Conservation (phyloP, 1,140 invertebrate species). For the Hypothenemus hampei region DNA sequence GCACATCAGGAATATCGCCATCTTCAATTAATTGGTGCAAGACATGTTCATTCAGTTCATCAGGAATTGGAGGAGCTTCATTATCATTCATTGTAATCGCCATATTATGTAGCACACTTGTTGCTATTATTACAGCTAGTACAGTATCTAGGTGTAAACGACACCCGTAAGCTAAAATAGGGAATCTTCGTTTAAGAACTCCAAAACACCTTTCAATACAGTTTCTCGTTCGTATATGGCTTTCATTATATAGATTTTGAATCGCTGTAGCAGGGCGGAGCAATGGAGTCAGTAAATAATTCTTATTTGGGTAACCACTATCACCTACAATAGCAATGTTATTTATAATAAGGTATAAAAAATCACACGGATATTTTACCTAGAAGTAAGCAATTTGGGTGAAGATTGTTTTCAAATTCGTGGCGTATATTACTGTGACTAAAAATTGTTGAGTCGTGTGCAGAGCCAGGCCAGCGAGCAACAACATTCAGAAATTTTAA, state of each 20-base stretch:
- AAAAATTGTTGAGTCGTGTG: conserved; percentile 42
- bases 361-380: too few species aligned
- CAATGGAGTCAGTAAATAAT: conserved; percentile 38
- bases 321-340: too few species aligned
- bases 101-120: too few species aligned
- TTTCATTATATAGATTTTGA: conserved; percentile 38
- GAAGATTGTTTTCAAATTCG: conserved; percentile 26
- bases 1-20: too few species aligned
- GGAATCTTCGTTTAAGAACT: conserved; percentile 40
- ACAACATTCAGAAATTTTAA: conserved; percentile 38
- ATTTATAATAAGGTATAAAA: too few species aligned
- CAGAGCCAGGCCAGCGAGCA: conserved; percentile 43
- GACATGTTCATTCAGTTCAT: too few species aligned
- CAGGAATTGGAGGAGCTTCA: too few species aligned
- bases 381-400: conserved; percentile 17
- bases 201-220: conserved; percentile 41
- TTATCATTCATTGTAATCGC: too few species aligned
- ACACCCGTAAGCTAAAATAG: conserved; percentile 29
- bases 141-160: conserved; percentile 31
- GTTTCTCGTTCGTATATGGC: conserved; percentile 42
- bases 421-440: conserved; percentile 33
- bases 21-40: too few species aligned
- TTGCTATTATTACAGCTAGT: too few species aligned
- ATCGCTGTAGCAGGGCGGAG: conserved; percentile 26
- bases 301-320: conserved; percentile 28